phyloP scores from a whole-genome alignment of 2,797 vertebrate species.

The Phyllotis vaccarum region DNA sequence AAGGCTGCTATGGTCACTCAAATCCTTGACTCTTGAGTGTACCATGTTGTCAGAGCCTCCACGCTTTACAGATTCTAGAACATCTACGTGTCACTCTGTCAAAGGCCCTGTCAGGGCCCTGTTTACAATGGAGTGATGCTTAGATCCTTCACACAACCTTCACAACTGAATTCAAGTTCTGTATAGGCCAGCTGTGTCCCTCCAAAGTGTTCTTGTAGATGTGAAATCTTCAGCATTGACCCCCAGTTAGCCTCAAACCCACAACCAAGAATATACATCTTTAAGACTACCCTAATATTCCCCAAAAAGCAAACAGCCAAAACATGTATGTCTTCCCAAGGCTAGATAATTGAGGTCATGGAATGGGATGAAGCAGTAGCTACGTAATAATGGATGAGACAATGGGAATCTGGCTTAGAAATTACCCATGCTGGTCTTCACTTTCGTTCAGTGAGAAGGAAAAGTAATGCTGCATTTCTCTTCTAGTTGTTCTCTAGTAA shows the following conservation, averaged over 20 bases:
- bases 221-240: neutral
- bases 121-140: neutral
- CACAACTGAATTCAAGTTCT: neutral
- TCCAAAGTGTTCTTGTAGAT: neutral
- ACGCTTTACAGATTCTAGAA: neutral
- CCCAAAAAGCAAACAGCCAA: neutral
- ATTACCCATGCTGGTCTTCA: neutral
- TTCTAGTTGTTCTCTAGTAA: neutral
- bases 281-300: neutral
- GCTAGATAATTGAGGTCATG: neutral
- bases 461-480: neutral
- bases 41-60: neutral
- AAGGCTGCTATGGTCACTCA: neutral
- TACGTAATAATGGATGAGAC: neutral
- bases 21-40: neutral
- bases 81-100: fast-evolving
- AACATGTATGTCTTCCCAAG: neutral
- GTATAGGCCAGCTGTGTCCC: neutral
- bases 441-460: neutral
- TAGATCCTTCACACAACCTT: neutral
- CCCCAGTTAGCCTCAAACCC: neutral
- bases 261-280: neutral
- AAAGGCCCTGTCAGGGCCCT: neutral
- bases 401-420: neutral
- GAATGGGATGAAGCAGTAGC: neutral